Evolutionary conservation across 1,140 invertebrate species (phyloP).

Genomic region (Heliconius hewitsoni): DNA sequence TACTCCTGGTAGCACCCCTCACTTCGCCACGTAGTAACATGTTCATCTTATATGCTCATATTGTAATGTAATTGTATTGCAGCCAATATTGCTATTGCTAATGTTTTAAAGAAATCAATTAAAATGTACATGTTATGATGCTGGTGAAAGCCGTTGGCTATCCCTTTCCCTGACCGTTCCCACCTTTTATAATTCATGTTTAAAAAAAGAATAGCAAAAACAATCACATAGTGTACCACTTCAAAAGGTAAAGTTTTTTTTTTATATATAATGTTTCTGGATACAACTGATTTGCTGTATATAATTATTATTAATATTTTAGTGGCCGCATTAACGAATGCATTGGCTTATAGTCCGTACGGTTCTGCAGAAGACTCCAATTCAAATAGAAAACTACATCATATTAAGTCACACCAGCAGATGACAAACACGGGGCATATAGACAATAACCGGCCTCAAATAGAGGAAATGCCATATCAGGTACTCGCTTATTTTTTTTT

Average conservation of each 20-base stretch:
- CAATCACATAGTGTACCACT: neutral
- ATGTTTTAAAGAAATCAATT: constrained; percentile 1
- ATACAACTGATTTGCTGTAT: neutral
- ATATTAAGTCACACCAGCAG: constrained; percentile 81
- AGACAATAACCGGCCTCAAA: constrained; percentile 62
- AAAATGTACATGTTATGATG: constrained; percentile 74
- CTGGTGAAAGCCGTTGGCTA: constrained; percentile 57
- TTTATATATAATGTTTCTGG: neutral
- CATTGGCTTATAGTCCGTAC: constrained; percentile 77
- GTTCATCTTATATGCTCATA: constrained; percentile 53
- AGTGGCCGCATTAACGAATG: constrained; percentile 80
- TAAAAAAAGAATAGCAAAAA: constrained; percentile 17
- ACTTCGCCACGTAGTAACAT: constrained; percentile 81
- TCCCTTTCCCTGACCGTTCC: constrained; percentile 57
- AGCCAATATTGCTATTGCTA: constrained; percentile 7
- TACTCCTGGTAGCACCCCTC: constrained; percentile 82
- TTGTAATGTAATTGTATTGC: constrained; percentile 37
- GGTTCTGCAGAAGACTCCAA: constrained; percentile 70
- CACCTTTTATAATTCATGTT: constrained; percentile 23
- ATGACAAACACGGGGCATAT: constrained; percentile 65
- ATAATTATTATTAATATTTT: constrained; percentile 40
- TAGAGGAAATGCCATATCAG: constrained; percentile 83
- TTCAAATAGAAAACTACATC: constrained; percentile 73
- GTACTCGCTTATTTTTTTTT: constrained; percentile 48
- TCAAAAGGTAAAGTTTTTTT: neutral